Conservation (phyloP, 2,888 invertebrate genomes). For the Eremobia ochroleuca region DNA sequence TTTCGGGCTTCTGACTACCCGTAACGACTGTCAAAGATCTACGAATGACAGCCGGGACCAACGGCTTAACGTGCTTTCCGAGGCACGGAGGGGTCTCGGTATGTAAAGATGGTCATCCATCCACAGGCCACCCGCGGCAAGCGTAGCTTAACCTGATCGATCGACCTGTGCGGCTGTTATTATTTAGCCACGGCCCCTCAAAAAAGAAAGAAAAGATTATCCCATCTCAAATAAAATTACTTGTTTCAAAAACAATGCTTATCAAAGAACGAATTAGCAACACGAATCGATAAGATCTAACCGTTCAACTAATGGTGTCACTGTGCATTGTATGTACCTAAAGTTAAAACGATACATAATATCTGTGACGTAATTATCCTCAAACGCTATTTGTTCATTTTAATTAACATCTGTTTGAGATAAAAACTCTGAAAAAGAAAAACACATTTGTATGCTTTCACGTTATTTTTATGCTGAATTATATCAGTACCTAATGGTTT, state of each 20-base stretch:
- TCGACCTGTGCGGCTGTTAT: no score
- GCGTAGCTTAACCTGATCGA: no score
- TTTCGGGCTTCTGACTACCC: no score
- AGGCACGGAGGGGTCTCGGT: no score
- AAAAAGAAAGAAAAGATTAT: no score
- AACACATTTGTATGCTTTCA: conserved; percentile 18
- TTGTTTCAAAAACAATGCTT: conserved; percentile 21
- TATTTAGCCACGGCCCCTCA: no score
- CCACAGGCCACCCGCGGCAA: no score
- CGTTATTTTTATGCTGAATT: conserved; percentile 7
- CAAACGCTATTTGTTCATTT: conserved; percentile 23
- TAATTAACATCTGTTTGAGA: conserved; percentile 38
- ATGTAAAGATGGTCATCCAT: no score
- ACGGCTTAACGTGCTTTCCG: no score
- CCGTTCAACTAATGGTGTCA: conserved; percentile 20
- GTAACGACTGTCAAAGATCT: no score
- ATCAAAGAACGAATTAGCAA: conserved; percentile 44
- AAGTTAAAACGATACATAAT: background rate
- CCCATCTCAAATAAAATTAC: background rate
- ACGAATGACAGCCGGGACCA: no score
- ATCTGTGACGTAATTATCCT: conserved; percentile 36
- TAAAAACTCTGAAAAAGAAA: conserved; percentile 36
- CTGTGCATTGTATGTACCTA: background rate
- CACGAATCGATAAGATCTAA: conserved; percentile 41
- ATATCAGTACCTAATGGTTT: background rate